Conservation (phyloP, 2,888 invertebrate species). For the Chrysolina oricalcia region DNA sequence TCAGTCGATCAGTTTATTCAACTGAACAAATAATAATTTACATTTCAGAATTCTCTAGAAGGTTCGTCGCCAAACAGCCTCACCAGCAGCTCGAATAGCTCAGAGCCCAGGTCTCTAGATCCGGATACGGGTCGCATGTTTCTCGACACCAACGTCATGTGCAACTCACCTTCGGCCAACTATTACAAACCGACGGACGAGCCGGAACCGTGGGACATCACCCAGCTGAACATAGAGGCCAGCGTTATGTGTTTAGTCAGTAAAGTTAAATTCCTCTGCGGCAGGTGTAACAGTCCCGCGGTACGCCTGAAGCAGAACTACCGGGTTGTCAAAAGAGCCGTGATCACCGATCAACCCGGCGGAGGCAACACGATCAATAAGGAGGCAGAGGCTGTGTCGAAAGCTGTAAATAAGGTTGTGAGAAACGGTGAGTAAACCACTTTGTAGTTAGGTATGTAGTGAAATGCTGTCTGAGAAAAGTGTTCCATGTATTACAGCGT, state of each 20-base stretch:
- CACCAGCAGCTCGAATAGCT: slow-evolving; percentile 44
- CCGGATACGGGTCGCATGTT: slow-evolving; percentile 68
- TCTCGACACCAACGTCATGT: slow-evolving; percentile 73
- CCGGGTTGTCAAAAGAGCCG: slow-evolving; percentile 53
- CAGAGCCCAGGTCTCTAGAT: slow-evolving; percentile 59
- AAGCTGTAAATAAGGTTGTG: slow-evolving; percentile 75
- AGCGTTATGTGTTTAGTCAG: slow-evolving; percentile 90
- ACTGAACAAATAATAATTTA: background rate
- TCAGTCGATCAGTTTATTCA: too few relatives aligned
- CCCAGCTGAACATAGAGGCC: slow-evolving; percentile 89
- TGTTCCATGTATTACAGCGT: too few relatives aligned
- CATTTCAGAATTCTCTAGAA: slow-evolving; percentile 44
- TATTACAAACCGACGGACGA: slow-evolving; percentile 87
- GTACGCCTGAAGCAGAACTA: slow-evolving; percentile 77
- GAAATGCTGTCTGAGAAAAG: too few relatives aligned
- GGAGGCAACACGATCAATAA: slow-evolving; percentile 54
- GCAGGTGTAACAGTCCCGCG: slow-evolving; percentile 81
- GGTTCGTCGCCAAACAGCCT: slow-evolving; percentile 48
- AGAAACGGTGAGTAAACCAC: slow-evolving; percentile 72
- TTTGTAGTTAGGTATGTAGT: background rate
- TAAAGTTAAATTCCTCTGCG: slow-evolving; percentile 87
- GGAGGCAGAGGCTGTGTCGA: slow-evolving; percentile 67
- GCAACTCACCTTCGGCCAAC: slow-evolving; percentile 80
- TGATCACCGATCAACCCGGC: slow-evolving; percentile 58
- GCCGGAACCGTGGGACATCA: slow-evolving; percentile 90